These are phyloP conservation scores for Cosmorhoe ocellata DNA, from an alignment of 2,888 invertebrate genomes.

Conservation along the genomic window DNA sequence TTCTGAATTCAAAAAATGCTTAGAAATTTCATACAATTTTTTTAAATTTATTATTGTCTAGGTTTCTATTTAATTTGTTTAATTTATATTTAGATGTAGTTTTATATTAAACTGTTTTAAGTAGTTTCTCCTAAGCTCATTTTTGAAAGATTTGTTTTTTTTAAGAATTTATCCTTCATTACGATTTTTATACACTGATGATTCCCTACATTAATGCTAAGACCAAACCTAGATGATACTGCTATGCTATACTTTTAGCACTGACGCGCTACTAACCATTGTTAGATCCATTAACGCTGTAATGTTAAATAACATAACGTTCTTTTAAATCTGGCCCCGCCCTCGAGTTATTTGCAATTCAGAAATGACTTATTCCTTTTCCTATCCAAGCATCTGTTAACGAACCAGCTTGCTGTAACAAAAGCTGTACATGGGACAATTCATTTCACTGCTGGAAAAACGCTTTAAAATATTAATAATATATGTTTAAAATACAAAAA, in stretches of 20 bases:
- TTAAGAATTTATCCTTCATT: background rate
- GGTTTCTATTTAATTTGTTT: background rate
- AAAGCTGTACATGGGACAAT: background rate
- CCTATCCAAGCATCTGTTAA: background rate
- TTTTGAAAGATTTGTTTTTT: slow-evolving; percentile 11
- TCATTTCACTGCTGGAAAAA: slow-evolving; percentile 2
- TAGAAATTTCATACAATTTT: no score
- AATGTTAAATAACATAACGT: background rate
- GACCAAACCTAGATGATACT: background rate
- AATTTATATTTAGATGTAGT: background rate
- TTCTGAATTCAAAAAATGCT: no score
- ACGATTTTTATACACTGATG: background rate
- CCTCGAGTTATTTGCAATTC: slow-evolving; percentile 12
- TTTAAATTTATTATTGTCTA: no score
- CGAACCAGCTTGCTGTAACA: background rate
- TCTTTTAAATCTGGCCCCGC: slow-evolving; percentile 8
- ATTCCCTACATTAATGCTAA: slow-evolving; percentile 1
- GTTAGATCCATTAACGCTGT: slow-evolving; percentile 8
- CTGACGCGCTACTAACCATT: slow-evolving; percentile 10
- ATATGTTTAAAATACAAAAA: background rate
- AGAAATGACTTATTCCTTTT: slow-evolving; percentile 12
- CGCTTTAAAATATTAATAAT: background rate
- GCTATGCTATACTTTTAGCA: slow-evolving; percentile 9
- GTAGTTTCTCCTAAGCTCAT: slow-evolving; percentile 18
- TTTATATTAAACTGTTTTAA: background rate